Base-by-base conservation (phyloP, 2,888 invertebrate genomes). In the Dione vanillae region DNA sequence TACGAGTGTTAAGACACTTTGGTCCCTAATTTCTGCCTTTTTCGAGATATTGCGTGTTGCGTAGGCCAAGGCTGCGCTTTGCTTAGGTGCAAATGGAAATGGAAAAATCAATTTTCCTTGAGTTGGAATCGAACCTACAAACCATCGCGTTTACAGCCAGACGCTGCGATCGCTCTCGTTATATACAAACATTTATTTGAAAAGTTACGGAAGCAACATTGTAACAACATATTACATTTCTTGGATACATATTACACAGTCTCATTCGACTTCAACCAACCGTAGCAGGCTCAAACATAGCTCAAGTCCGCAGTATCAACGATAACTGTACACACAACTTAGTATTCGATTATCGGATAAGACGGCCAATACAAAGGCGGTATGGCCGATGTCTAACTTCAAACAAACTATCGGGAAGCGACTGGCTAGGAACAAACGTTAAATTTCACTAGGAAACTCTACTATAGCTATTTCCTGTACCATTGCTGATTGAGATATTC, bases 271-370 rank as follows among this genome's bases (percentile, higher is more conserved):
- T 67, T 59, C 37, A 65, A 52, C 59, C 16, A 35, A 45, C 45
- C 8, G 59, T 45, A 61, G 65, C 54, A 47, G 58, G 35, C 61
- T 47, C 59, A 67, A 72, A 67, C 52, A 58, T 67, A 67, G 49
- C 45, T 67, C 59, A 47, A 58, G 65, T 47, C 58, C 64, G 68
- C 64, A 66, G 51, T 72, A 62, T 69, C 70, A 69, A 69, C 65
- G 59, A 71, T 71, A 69, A 62, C 68, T 69, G 67, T 66, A 59
- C 71, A 71, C 52, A 71, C 73, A 71, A 72, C 65, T 74, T 75
- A 71, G 73, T 74, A 75, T 75, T 75, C 73, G 75, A 76, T 76
- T 74, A 75, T 75, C 71, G 74, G 74, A 74, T 72, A 74, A 76
- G 76, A 75, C 74, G 73, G 70, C 74, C 74, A 74, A 72, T 73